Base-by-base conservation (phyloP, 1,140 invertebrate species). In the Bradynema listronoti region DNA sequence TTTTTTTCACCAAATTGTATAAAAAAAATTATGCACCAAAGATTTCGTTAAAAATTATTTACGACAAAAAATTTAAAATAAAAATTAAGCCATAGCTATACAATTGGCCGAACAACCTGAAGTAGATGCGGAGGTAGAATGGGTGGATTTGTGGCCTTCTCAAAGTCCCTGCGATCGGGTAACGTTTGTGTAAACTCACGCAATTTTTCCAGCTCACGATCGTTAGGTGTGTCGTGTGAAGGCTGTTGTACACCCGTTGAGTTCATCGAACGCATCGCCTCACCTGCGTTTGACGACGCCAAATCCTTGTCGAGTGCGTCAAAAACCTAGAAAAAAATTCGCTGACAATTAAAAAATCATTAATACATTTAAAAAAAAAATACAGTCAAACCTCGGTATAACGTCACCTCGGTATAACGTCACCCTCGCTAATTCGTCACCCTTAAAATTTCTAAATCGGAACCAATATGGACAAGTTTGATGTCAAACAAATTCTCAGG, bases 121-220 rank as follows among this genome's bases (percentile, higher is more conserved):
- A 77, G 69, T 24, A 78, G 60, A 59, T 77, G 74, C 30, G 94
- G 94, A 32, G 94, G 94, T 63, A 99, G 82, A 66, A 96, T 88
- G 6, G 94, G 94, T n/a, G 94, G 93, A 0, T 89, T 89, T 46
- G 87, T 84, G 54, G 87, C 85, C 80, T 90, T 90, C 68, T 92
- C 89, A 86, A 88, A 91, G 11, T 89, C 88, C 71, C 90, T 90
- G 24, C 85, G 84, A 46, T 86, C 84, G 4, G 91, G 90, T 66
- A 96, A 87, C 71, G 92, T 88, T 83, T 94, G 87, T 83, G 84
- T 81, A 91, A 97, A 69, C 39, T 71, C 61, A 14, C 69, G 61
- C 29, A 77, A 49, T 34, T 77, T 78, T 49, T 77, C 74, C 6
- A 77, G 46, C 46, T 77, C 74, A 16, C 74, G 45, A 53, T 77